phyloP scores from a whole-genome alignment of 37 sponge, comb jelly and placozoan species.

The Halichondria panicea region DNA sequence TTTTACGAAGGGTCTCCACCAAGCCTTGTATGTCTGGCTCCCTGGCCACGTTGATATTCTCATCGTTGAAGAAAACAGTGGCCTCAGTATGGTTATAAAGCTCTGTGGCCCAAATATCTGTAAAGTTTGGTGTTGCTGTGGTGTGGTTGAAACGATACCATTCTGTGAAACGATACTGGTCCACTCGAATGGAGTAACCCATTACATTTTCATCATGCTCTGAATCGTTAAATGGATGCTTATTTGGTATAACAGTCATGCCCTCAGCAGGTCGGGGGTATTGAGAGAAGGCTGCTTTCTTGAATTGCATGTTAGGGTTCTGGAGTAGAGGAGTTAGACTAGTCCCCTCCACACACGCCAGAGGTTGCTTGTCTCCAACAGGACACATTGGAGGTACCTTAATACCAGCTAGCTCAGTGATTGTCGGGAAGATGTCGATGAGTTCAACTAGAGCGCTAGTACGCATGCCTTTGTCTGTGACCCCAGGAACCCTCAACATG shows the following conservation, averaged over 20 bases:
- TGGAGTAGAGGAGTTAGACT: constrained; percentile 33
- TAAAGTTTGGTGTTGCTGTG: constrained; percentile 19
- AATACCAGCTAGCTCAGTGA: constrained; percentile 31
- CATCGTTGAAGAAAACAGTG: constrained; percentile 31
- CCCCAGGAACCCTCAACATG: constrained; percentile 47
- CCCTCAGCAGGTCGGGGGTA: constrained; percentile 18
- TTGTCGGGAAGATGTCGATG: constrained; percentile 47
- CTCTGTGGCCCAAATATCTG: constrained; percentile 29
- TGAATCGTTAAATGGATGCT: constrained; percentile 12
- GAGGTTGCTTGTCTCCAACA: constrained; percentile 6
- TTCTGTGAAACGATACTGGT: constrained; percentile 50
- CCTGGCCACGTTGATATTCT: constrained; percentile 28
- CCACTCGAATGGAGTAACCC: constrained; percentile 41
- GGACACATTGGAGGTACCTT: constrained; percentile 20
- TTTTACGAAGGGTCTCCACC: constrained; percentile 6
- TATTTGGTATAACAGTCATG: constrained; percentile 6
- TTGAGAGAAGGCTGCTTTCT: constrained; percentile 51
- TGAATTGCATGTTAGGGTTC: constrained; percentile 39
- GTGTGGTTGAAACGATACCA: constrained; percentile 38
- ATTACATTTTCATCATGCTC: constrained; percentile 41
- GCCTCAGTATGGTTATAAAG: constrained; percentile 48
- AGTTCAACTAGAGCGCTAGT: constrained; percentile 25
- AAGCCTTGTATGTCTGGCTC: constrained; percentile 1
- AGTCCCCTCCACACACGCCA: constrained; percentile 32
- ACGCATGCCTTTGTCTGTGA: constrained; percentile 17